Evolutionary conservation across 2,888 invertebrate genomes (phyloP), one percentile per base, ranked within the genome.

Genomic region (Rhodophaea formosa): DNA sequence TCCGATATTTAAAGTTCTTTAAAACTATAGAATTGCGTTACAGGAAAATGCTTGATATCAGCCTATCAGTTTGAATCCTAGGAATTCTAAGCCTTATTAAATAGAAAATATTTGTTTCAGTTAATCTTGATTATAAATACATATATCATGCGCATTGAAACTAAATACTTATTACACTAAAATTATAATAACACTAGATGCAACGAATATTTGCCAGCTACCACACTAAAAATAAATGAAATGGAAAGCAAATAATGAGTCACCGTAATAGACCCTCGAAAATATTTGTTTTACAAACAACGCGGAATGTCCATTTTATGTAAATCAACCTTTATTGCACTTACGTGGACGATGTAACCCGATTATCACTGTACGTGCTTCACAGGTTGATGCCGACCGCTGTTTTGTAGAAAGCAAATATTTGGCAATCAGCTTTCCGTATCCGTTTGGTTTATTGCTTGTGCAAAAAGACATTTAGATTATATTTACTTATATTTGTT

Each of bases 331-430:
- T 77, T 72, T 74, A 75, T 74, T 75, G 73, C 71, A 69, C 70
- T 80, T 77, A 75, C 76, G 72, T 74, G 78, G 71, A 67, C 72
- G 72, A 65, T 71, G 75, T 78, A 82, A 72, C 79, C 82, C 72
- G 77, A 79, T 85, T 78, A 81, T 75, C 75, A 68, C 62, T 67
- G 68, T 79, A 85, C 84, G 84, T 82, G 83, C 77, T 70, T 58
- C 62, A 64, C 65, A 69, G 59, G 55, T 67, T 59, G 63, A 62
- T 66, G 55, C 60, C 60, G 60, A 62, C 53, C 65, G 68, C 68
- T 78, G 68, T 75, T 67, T 84, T 73, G 69, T 79, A 72, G 74
- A 84, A 81, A 81, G 78, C 70, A 75, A 80, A 80, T 71, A 78
- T 75, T 75, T 79, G 66, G 58, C 69, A 66, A 65, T 65, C 61